Evolutionary conservation across 2,113 vertebrate genomes (phyloP).

Genomic region (Microcebus jonahi): DNA sequence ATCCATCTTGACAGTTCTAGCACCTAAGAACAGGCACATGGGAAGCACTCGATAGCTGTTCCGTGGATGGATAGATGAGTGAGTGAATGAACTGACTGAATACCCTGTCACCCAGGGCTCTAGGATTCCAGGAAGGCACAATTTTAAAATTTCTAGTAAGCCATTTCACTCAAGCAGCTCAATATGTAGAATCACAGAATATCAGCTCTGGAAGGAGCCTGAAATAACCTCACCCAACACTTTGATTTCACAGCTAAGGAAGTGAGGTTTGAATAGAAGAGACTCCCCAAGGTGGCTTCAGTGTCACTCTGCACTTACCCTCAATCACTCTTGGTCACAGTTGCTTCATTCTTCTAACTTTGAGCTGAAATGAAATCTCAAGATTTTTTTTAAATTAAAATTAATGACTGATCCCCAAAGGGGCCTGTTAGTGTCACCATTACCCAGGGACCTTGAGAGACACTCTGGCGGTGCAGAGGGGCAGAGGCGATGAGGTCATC

Average conservation of each 20-base stretch:
- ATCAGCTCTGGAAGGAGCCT: background rate
- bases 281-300: background rate
- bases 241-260: background rate
- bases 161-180: background rate
- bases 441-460: constrained; percentile 45
- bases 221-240: background rate
- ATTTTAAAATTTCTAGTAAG: background rate
- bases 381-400: constrained; percentile 53
- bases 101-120: background rate
- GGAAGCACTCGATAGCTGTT: background rate
- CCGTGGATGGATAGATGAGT: background rate
- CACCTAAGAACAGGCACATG: background rate
- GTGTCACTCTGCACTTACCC: background rate
- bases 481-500: constrained; percentile 58
- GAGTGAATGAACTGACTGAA: background rate
- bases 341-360: constrained; percentile 1
- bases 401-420: constrained; percentile 62
- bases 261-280: background rate
- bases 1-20: background rate
- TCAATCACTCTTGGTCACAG: background rate
- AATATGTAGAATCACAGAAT: background rate
- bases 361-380: constrained; percentile 15
- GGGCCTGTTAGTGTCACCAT: constrained; percentile 58
- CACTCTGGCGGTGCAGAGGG: background rate
- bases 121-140: background rate